phyloP scores from a whole-genome alignment of 1,140 invertebrate genomes.

The Brachionus koreanus region DNA sequence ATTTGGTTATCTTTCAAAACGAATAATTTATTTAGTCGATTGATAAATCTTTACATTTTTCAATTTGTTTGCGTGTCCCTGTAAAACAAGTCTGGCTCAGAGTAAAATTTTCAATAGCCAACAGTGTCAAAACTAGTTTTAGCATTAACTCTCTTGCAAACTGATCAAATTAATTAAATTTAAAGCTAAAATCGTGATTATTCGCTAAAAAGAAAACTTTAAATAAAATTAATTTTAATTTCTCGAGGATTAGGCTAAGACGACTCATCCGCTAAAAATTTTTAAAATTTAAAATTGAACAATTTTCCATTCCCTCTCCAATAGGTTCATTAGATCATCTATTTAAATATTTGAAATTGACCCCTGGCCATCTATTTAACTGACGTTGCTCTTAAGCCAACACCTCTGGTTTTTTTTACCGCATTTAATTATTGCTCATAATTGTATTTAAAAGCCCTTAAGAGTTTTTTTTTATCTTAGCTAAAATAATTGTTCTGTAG shows the following conservation, averaged over 20 bases:
- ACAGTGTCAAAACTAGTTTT: background rate
- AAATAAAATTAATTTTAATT: background rate
- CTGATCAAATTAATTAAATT: slow-evolving; percentile 5
- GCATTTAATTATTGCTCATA: background rate
- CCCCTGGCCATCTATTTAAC: background rate
- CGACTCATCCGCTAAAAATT: background rate
- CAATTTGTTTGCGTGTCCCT: background rate
- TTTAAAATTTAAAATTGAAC: background rate
- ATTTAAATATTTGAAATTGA: background rate
- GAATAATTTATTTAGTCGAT: background rate
- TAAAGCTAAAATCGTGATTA: slow-evolving; percentile 3
- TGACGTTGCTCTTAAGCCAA: background rate
- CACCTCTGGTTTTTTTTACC: background rate
- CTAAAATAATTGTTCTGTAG: background rate
- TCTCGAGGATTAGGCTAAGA: background rate
- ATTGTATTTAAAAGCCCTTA: background rate
- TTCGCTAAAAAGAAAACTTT: background rate
- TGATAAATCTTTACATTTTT: background rate
- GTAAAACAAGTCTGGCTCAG: background rate
- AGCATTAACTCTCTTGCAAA: background rate
- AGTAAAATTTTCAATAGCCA: background rate
- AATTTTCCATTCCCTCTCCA: background rate
- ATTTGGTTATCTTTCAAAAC: background rate
- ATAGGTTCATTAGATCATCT: background rate
- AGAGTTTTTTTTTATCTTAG: background rate